Evolutionary conservation across 1,140 invertebrate genomes (phyloP), one percentile per base, ranked within the genome.

Genomic region (Drosophila sulfurigaster): DNA sequence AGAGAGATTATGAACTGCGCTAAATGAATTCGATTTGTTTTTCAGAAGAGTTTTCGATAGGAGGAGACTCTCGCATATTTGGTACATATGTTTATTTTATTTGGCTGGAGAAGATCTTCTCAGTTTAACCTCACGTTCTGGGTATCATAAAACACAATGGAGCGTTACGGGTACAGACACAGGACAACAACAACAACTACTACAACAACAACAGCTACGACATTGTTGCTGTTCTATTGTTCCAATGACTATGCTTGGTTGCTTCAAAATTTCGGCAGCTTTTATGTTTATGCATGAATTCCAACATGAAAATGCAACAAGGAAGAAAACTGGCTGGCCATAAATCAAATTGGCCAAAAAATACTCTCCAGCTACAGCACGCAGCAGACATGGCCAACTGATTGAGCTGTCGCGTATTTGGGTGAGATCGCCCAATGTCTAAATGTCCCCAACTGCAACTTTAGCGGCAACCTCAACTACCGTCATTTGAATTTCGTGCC

Each of bases 281-380:
- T 87, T 87, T 88, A 87, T 87, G 83, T 87, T 87, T 87, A 87
- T 87, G 87, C 83, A 87, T 88, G 83, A 87, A 88, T 87, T 87
- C 83, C 83, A 80, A 87, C 83, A 87, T 87, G 83, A 88, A 87
- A 80, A 78, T 76, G 83, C 80, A 82, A 88, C 83, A 76, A 82
- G 83, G 80, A 88, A 87, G 83, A 75, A 79, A 80, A 70, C 51
- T 62, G 59, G 48, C 48, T 56, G 77, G 46, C 67, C 81, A 88
- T 87, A 87, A 87, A 87, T 87, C 83, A 87, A 87, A 87, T 80
- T 83, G 81, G 67, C 80, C 81, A 68, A 81, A 83, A 72, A 72
- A 73, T 73, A 58, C 63, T 75, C 30, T 72, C 82, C 45, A 62
- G 70, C 79, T 64, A 51, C 77, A 80, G 74, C 77, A 87, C 83